Conservation (phyloP, 2,113 vertebrate genomes). For the Emydocephalus ijimae region DNA sequence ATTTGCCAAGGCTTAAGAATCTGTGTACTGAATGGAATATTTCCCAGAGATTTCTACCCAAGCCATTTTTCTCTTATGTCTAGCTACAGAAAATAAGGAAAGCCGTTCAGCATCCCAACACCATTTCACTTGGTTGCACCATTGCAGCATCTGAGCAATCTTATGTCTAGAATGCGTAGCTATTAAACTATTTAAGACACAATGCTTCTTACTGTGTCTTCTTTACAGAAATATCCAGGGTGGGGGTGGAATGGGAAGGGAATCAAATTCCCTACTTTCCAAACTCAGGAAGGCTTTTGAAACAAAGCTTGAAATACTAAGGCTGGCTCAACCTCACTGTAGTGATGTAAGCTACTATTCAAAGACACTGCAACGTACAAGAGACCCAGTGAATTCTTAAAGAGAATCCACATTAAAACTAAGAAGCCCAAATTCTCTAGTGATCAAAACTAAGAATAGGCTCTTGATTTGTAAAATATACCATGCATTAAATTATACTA, state of each 20-base stretch:
- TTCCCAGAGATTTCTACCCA: background rate
- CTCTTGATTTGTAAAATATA: background rate
- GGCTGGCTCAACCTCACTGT: background rate
- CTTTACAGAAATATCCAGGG: background rate
- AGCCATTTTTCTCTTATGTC: background rate
- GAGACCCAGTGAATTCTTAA: constrained; percentile 1
- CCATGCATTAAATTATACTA: background rate
- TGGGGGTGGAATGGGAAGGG: background rate
- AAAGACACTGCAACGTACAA: background rate
- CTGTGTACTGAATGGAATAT: background rate
- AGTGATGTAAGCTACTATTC: background rate
- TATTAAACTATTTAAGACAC: background rate
- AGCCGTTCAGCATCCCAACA: background rate
- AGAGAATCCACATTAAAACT: background rate
- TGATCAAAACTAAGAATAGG: background rate
- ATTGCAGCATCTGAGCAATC: background rate
- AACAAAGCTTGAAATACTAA: background rate
- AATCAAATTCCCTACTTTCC: constrained; percentile 6
- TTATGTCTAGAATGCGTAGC: background rate
- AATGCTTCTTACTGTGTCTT: background rate
- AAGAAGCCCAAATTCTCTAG: background rate
- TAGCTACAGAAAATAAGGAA: background rate
- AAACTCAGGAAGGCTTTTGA: background rate
- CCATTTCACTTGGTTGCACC: background rate
- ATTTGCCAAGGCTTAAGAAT: background rate